phyloP scores from a whole-genome alignment of 64 coral and sea anemone species.

The Montipora efflorescens region DNA sequence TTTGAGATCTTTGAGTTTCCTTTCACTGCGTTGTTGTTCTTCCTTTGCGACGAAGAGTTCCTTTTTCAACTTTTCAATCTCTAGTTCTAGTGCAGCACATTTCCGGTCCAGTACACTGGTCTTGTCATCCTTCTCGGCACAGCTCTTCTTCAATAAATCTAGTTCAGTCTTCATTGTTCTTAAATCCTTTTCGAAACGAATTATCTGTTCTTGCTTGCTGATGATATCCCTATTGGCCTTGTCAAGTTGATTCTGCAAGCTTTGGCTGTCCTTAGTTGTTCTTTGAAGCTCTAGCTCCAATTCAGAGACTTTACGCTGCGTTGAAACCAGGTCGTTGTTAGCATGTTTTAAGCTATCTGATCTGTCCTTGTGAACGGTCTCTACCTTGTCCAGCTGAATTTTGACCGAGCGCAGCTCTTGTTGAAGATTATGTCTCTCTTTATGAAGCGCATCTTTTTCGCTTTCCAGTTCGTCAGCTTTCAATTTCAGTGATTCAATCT shows the following conservation, averaged over 20 bases:
- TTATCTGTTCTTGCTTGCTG: conserved; percentile 86
- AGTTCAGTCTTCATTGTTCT: conserved; percentile 67
- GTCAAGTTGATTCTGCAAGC: conserved; percentile 77
- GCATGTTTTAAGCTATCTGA: conserved; percentile 72
- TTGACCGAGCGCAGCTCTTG: conserved; percentile 79
- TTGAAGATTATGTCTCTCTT: conserved; percentile 82
- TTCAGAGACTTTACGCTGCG: conserved; percentile 42
- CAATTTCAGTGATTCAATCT: conserved; percentile 90
- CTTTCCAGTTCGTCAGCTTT: conserved; percentile 83
- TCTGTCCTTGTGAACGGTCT: conserved; percentile 85
- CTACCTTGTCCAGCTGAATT: conserved; percentile 78
- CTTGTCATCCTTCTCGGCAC: conserved; percentile 85
- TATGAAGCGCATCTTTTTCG: conserved; percentile 82
- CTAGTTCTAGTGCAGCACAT: conserved; percentile 74
- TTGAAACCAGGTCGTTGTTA: conserved; percentile 54
- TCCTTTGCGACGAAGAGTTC: conserved; percentile 87
- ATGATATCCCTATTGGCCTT: conserved; percentile 86
- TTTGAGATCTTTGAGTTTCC: conserved; percentile 66
- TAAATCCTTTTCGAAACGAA: conserved; percentile 87
- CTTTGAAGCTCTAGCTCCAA: conserved; percentile 72
- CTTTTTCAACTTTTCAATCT: conserved; percentile 93
- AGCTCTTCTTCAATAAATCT: conserved; percentile 73
- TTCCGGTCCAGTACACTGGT: conserved; percentile 65
- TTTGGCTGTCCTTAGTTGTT: conserved; percentile 63
- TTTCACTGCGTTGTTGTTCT: conserved; percentile 80